phyloP scores from a whole-genome alignment of 2,113 vertebrate genomes.

The Stomatorhinus ivindoensis region DNA sequence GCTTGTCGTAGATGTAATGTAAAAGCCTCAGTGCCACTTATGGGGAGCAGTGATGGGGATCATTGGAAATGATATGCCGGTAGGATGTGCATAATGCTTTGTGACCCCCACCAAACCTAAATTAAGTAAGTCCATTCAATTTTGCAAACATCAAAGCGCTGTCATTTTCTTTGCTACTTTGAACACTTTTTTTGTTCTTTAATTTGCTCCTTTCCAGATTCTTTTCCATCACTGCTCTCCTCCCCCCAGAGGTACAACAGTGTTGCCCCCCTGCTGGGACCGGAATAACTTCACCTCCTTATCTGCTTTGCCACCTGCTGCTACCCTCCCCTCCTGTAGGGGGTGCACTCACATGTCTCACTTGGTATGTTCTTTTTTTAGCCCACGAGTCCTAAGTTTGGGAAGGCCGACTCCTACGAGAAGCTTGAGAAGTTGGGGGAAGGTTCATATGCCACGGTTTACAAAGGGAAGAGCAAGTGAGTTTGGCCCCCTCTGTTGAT shows the following conservation, averaged over 20 bases:
- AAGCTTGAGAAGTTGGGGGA: conserved; percentile 96
- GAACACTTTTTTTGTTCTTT: background rate
- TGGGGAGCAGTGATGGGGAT: background rate
- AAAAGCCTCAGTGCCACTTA: background rate
- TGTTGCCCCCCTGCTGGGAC: background rate
- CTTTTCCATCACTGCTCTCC: background rate
- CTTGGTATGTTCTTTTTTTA: conserved; percentile 47
- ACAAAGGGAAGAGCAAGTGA: conserved; percentile 99
- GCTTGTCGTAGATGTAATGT: background rate
- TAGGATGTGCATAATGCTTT: background rate
- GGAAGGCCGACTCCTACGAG: conserved; percentile 95
- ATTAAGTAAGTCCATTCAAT: background rate
- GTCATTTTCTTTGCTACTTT: background rate
- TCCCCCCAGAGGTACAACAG: background rate
- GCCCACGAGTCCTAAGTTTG: conserved; percentile 97
- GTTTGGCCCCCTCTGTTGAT: conserved; percentile 38
- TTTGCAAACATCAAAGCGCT: background rate
- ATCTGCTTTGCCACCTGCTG: background rate
- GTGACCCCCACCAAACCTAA: background rate
- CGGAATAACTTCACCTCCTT: background rate
- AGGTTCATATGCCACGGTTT: conserved; percentile 95
- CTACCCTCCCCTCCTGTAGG: background rate
- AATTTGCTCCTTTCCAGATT: background rate
- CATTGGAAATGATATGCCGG: background rate
- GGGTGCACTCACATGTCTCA: background rate